A percentile compares a stretch with the other conserved stretches of the same genome.
Evolutionary conservation across 1,140 invertebrate species (phyloP).

Genomic region (Chironomus tepperi): DNA sequence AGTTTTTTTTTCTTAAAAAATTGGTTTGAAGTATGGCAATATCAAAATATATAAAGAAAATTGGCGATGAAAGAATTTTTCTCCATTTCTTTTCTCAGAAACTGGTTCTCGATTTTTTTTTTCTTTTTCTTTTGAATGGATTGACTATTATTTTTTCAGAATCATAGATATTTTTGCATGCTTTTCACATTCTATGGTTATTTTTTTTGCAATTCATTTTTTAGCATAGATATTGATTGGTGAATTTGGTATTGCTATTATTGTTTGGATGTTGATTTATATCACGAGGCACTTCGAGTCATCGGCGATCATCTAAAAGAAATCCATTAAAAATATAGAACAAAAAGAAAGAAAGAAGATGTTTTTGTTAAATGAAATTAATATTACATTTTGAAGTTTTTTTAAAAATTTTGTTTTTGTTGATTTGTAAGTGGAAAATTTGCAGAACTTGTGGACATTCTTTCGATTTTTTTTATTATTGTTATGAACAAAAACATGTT

Average conservation of each 20-base stretch:
- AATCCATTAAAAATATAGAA: not conserved
- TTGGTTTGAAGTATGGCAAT: too few species aligned
- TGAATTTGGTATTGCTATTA: constrained; percentile 24
- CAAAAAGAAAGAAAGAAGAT: constrained; percentile 14
- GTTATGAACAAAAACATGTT: too few species aligned
- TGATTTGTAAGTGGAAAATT: not conserved
- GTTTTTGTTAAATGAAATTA: not conserved
- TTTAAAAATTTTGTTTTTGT: not conserved
- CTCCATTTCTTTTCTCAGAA: not conserved
- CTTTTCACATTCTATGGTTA: not conserved
- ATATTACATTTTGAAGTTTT: not conserved
- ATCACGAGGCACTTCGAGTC: constrained; percentile 28
- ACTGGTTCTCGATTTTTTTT: not conserved
- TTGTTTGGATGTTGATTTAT: constrained; percentile 9
- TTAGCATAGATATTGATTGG: constrained; percentile 14
- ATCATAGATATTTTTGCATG: constrained; percentile 13
- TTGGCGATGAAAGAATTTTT: not conserved
- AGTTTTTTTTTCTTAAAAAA: too few species aligned
- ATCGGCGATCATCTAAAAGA: constrained; percentile 27
- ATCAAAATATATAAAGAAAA: not conserved
- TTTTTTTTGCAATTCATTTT: not conserved
- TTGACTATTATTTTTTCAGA: constrained; percentile 3
- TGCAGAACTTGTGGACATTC: too few species aligned
- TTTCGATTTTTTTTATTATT: not conserved
- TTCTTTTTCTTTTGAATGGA: not conserved